Evolutionary conservation across 1,140 invertebrate genomes (phyloP).

Genomic region (Panulirus ornatus): DNA sequence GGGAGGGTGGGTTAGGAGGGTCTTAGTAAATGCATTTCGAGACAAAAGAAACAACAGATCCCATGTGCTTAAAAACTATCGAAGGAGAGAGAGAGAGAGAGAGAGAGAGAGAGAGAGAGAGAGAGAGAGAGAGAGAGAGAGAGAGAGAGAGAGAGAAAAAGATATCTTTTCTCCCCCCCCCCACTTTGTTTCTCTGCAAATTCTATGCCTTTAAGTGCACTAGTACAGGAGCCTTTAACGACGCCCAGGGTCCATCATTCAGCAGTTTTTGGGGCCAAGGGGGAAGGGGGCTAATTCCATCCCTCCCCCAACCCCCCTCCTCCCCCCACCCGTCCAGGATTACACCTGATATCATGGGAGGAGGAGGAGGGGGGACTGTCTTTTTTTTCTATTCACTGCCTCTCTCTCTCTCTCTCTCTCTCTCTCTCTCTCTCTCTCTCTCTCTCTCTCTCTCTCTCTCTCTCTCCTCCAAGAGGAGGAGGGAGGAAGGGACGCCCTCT

Average conservation of each 20-base stretch:
- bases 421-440: background rate
- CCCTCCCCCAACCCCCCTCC: background rate
- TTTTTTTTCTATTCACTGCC: background rate
- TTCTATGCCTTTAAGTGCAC: too few relatives aligned
- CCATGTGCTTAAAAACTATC: constrained; percentile 44
- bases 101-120: background rate
- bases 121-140: background rate
- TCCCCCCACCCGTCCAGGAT: background rate
- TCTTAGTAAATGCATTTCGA: constrained; percentile 54
- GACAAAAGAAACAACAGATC: constrained; percentile 1
- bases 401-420: background rate
- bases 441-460: background rate
- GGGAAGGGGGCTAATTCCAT: too few relatives aligned
- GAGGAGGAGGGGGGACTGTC: too few relatives aligned
- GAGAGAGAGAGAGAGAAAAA: background rate
- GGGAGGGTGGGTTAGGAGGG: background rate
- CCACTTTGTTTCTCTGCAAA: too few relatives aligned
- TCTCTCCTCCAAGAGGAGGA: background rate
- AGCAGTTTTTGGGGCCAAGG: too few relatives aligned
- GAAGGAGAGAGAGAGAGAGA: background rate
- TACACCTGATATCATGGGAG: constrained; percentile 38
- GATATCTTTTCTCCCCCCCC: too few relatives aligned
- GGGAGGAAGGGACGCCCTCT: too few relatives aligned
- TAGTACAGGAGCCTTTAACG: too few relatives aligned
- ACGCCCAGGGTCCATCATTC: too few relatives aligned